A percentile compares a stretch with the other conserved stretches of the same genome.
These are phyloP conservation scores for Ormyrus nitidulus DNA, from an alignment of 2,888 invertebrate species.

Conservation along the genomic window DNA sequence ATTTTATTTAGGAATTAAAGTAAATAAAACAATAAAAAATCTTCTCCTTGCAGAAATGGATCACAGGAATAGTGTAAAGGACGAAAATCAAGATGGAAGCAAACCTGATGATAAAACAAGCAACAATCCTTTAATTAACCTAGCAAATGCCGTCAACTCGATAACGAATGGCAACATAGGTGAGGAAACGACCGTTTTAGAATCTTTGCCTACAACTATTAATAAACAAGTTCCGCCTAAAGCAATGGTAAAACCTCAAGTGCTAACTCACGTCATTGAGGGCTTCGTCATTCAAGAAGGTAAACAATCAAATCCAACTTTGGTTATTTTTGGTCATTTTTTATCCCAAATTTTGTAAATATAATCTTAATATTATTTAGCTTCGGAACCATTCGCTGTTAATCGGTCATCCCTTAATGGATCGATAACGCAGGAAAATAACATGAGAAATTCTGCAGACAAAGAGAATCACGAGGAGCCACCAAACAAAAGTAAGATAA, in stretches of 20 bases:
- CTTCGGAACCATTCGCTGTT: constrained; percentile 92
- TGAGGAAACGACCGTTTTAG: constrained; percentile 63
- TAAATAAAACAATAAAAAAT: no score
- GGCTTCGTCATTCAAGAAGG: constrained; percentile 97
- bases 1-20: no score
- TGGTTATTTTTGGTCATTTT: no score
- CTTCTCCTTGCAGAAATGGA: constrained; percentile 51
- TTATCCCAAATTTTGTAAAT: neutral
- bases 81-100: constrained; percentile 32
- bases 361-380: constrained; percentile 62
- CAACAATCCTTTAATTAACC: constrained; percentile 71
- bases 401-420: constrained; percentile 78
- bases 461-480: constrained; percentile 83
- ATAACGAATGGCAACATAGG: constrained; percentile 69
- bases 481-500: constrained; percentile 80
- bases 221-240: constrained; percentile 81
- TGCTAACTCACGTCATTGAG: constrained; percentile 96
- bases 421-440: constrained; percentile 70
- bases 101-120: constrained; percentile 71
- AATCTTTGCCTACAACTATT: constrained; percentile 64
- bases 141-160: constrained; percentile 72
- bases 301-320: constrained; percentile 57
- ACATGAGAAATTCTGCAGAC: constrained; percentile 65
- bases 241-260: constrained; percentile 96
- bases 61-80: constrained; percentile 43